Evolutionary conservation across 2,888 invertebrate species (phyloP).

Genomic region (Stenotaenia linearis): DNA sequence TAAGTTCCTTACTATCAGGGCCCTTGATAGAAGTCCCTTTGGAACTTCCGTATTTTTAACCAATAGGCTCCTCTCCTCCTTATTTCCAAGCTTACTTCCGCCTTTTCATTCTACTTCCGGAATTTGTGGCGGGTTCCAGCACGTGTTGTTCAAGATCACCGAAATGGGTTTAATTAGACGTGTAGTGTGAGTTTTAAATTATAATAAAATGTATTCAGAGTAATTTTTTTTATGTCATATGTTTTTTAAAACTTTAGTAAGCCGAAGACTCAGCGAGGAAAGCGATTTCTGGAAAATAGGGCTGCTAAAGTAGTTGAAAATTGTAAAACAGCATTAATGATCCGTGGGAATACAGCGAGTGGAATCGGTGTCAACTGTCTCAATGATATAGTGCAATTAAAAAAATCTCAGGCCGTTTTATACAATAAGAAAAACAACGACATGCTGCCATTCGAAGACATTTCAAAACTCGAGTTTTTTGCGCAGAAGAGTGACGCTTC

Average conservation of each 20-base stretch:
- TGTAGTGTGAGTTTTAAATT: no score
- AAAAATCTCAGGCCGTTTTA: slow-evolving; percentile 75
- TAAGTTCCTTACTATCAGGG: no score
- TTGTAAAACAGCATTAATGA: slow-evolving; percentile 72
- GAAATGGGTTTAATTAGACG: no score
- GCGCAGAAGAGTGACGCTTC: slow-evolving; percentile 78
- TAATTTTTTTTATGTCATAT: not conserved
- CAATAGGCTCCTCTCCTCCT: no score
- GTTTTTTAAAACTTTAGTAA: slow-evolving; percentile 58
- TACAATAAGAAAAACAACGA: slow-evolving; percentile 57
- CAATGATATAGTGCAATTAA: slow-evolving; percentile 74
- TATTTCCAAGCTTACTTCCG: no score
- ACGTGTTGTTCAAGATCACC: no score
- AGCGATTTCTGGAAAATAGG: slow-evolving; percentile 69
- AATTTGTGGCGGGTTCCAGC: no score
- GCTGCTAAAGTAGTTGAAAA: slow-evolving; percentile 87
- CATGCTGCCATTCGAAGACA: slow-evolving; percentile 87
- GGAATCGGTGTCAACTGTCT: slow-evolving; percentile 63
- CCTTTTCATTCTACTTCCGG: no score
- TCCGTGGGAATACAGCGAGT: slow-evolving; percentile 69
- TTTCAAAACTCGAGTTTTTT: slow-evolving; percentile 63
- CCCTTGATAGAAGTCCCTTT: no score
- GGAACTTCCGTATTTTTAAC: no score
- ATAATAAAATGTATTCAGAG: no score
- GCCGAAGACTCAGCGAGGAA: slow-evolving; percentile 81